Conservation (phyloP, 2,113 vertebrate genomes). For the Hyperoodon ampullatus region DNA sequence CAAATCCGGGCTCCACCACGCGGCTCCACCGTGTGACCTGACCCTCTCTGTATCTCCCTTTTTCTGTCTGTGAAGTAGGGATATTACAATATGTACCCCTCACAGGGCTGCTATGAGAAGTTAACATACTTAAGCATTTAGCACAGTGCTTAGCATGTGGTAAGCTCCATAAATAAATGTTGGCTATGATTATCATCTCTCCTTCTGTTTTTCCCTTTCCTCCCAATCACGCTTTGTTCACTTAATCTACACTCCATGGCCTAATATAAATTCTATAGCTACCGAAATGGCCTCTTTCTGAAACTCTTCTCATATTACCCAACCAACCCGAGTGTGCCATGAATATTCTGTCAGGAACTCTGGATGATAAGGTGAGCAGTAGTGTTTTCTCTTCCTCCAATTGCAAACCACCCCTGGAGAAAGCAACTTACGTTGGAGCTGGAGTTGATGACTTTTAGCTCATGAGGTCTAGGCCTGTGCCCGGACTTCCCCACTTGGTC, state of each 20-base stretch:
- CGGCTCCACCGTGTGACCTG: fast-evolving
- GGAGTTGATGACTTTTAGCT: constrained; percentile 86
- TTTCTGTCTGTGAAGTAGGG: too few species aligned
- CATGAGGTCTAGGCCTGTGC: constrained; percentile 45
- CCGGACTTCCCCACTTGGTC: constrained; percentile 60
- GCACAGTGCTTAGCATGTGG: neutral
- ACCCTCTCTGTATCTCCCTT: neutral
- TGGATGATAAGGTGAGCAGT: neutral
- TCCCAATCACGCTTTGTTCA: neutral
- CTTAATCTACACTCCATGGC: neutral
- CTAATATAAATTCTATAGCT: neutral
- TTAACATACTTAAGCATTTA: fast-evolving
- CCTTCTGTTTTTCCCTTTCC: neutral
- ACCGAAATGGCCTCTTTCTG: neutral
- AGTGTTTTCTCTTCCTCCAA: neutral
- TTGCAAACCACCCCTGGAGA: fast-evolving
- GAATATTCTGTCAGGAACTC: neutral
- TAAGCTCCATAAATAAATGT: fast-evolving
- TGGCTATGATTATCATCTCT: neutral
- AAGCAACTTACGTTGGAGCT: constrained; percentile 91
- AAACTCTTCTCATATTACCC: neutral
- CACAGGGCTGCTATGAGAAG: neutral
- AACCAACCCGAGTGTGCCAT: neutral
- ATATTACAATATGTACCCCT: neutral
- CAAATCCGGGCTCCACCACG: neutral